A percentile compares a stretch with the other conserved stretches of the same genome.
phyloP scores from a whole-genome alignment of 2,113 vertebrate species.

The Tenrec ecaudatus region DNA sequence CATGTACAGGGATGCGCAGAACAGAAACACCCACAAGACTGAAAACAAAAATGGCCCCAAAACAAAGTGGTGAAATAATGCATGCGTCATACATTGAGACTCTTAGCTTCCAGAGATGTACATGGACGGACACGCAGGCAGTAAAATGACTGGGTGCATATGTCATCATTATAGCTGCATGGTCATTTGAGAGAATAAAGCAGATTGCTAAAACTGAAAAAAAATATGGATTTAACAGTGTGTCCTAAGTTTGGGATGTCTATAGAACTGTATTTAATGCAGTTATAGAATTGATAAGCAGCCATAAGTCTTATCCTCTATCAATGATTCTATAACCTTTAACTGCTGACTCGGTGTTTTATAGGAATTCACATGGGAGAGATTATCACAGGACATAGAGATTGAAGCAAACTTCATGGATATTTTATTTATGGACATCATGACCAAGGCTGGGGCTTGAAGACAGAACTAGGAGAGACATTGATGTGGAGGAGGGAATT shows the following conservation, averaged over 20 bases:
- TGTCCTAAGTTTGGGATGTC: background rate
- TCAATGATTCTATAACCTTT: background rate
- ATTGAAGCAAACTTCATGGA: background rate
- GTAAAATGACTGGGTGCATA: no score
- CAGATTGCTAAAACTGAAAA: no score
- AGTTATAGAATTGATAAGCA: background rate
- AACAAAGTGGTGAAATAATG: no score
- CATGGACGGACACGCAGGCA: no score
- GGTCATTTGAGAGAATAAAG: no score
- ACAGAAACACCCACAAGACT: no score
- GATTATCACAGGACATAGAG: background rate
- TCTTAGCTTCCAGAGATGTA: no score
- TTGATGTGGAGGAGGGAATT: background rate
- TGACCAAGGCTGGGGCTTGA: background rate
- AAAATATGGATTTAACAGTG: constrained; percentile 35
- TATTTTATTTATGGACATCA: background rate
- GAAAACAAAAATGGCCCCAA: no score
- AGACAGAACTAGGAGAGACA: background rate
- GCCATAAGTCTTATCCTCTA: background rate
- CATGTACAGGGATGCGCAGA: no score
- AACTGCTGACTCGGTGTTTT: background rate
- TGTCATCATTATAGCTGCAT: no score
- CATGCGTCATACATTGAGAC: no score
- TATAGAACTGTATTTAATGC: background rate
- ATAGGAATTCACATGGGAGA: background rate